Evolutionary conservation across 2,888 invertebrate species (phyloP).

Genomic region (Antitype chi): DNA sequence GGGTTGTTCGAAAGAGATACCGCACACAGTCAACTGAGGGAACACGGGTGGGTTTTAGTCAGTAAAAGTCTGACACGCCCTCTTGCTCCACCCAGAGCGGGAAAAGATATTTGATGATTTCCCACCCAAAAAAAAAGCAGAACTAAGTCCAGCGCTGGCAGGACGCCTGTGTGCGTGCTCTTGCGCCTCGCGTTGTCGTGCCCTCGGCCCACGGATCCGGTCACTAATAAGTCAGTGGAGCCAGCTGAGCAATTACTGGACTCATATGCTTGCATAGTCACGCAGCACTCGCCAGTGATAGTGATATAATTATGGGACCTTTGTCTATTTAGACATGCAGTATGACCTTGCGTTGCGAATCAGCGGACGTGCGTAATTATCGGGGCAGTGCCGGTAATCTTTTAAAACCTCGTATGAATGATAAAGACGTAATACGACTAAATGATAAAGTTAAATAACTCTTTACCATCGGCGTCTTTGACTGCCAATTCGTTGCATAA

Average conservation of each 20-base stretch:
- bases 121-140: too few species aligned
- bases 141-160: conserved; percentile 39
- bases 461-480: not conserved
- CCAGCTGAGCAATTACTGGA: not conserved
- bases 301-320: not conserved
- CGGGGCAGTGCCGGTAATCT: conserved; percentile 32
- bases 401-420: conserved; percentile 17
- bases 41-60: too few species aligned
- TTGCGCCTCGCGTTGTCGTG: not conserved
- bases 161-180: not conserved
- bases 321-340: conserved; percentile 11
- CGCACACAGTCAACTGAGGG: too few species aligned
- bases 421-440: conserved; percentile 22
- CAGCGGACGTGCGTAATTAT: conserved; percentile 9
- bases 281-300: not conserved
- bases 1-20: too few species aligned
- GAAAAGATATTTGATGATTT: too few species aligned
- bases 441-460: conserved; percentile 22
- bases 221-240: too few species aligned
- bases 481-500: not conserved
- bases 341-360: conserved; percentile 39
- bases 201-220: too few species aligned
- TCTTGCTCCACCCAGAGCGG: too few species aligned
- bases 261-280: not conserved
- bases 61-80: too few species aligned